phyloP scores from a whole-genome alignment of 2,113 vertebrate species.

The Shinisaurus crocodilurus region DNA sequence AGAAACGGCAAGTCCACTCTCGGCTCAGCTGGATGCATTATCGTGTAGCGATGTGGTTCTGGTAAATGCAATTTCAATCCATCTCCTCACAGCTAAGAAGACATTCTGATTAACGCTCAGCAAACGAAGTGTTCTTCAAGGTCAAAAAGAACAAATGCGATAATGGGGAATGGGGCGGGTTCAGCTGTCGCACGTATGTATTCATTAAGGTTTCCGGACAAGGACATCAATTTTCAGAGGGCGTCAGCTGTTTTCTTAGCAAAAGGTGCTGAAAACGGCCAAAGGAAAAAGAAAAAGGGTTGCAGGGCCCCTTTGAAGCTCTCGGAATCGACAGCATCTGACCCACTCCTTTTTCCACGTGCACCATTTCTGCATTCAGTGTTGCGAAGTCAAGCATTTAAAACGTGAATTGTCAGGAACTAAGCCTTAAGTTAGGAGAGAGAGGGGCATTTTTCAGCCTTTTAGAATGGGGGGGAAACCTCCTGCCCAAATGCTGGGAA shows the following conservation, averaged over 20 bases:
- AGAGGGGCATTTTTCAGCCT: no score
- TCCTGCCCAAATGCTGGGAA: no score
- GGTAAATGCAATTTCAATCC: conserved; percentile 45
- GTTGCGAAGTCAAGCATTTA: background rate
- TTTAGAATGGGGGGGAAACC: no score
- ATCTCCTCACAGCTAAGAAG: background rate
- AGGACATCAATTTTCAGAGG: background rate
- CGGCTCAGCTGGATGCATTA: conserved; percentile 15
- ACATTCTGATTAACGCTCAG: conserved; percentile 11
- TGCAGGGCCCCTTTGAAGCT: background rate
- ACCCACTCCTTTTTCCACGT: background rate
- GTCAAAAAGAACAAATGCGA: background rate
- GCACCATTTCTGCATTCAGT: background rate
- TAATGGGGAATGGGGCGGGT: conserved; percentile 5
- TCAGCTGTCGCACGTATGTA: background rate
- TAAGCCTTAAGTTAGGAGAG: no score
- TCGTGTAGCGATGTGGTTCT: background rate
- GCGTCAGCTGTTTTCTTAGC: background rate
- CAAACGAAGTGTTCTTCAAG: background rate
- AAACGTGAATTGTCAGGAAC: no score
- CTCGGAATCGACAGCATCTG: background rate
- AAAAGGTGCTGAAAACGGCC: background rate
- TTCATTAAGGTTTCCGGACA: conserved; percentile 13
- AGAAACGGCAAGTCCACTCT: background rate
- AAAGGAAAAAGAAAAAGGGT: background rate